phyloP scores from a whole-genome alignment of 1,140 invertebrate species.

The Platyura marginata region DNA sequence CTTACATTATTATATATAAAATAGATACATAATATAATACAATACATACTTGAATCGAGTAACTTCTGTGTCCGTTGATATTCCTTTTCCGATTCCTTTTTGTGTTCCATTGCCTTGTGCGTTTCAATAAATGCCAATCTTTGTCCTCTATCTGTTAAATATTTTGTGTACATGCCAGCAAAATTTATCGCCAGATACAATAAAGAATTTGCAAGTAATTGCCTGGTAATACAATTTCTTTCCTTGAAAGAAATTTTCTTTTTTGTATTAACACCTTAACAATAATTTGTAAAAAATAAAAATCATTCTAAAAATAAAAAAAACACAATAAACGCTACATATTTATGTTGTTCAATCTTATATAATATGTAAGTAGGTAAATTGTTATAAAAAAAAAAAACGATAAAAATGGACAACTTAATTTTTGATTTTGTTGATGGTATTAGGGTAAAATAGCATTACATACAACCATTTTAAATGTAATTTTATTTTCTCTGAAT shows the following conservation, averaged over 20 bases:
- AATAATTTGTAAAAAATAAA: background rate
- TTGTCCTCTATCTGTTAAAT: conserved; percentile 85
- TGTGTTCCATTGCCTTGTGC: conserved; percentile 83
- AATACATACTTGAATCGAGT: conserved; percentile 62
- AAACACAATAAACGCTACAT: too few species aligned
- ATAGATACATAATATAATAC: too few species aligned
- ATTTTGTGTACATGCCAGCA: conserved; percentile 92
- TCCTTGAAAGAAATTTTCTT: conserved; percentile 24
- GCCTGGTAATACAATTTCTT: conserved; percentile 37
- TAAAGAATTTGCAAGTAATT: conserved; percentile 56
- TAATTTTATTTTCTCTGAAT: too few species aligned
- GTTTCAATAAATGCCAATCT: conserved; percentile 92
- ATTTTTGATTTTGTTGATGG: too few species aligned
- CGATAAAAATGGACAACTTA: too few species aligned
- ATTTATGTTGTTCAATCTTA: too few species aligned
- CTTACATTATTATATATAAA: too few species aligned
- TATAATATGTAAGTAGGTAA: too few species aligned
- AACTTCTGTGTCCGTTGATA: conserved; percentile 89
- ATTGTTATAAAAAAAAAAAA: too few species aligned
- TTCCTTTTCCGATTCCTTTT: conserved; percentile 81
- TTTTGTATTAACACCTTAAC: background rate
- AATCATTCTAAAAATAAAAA: background rate
- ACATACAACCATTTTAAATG: too few species aligned
- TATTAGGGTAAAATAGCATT: too few species aligned
- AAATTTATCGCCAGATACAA: conserved; percentile 80